Percentiles rank a stretch among this genome's conserved stretches.
These are phyloP conservation scores for Drosophila ercepeae DNA, from an alignment of 1,140 invertebrate species.

Conservation along the genomic window DNA sequence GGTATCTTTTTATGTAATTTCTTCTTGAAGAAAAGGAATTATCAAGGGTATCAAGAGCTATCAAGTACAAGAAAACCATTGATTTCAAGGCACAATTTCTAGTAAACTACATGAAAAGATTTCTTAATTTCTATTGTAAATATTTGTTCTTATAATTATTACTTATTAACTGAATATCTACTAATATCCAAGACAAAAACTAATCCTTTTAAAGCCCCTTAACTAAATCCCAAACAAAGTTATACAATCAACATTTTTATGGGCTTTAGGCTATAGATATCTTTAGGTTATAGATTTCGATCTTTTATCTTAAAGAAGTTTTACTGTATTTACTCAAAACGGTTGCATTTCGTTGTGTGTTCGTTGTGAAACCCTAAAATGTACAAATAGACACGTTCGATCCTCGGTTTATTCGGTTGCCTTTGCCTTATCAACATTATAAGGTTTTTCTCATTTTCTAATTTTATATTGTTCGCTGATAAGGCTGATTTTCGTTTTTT, in stretches of 20 bases:
- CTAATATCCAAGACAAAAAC: too few relatives aligned
- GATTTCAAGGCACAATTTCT: neutral
- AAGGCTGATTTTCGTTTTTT: conserved; percentile 70
- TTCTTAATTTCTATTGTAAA: too few relatives aligned
- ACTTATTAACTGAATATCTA: too few relatives aligned
- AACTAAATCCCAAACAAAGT: too few relatives aligned
- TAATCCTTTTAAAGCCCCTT: too few relatives aligned
- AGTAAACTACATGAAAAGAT: too few relatives aligned
- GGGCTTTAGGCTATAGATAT: neutral
- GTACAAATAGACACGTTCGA: conserved; percentile 31
- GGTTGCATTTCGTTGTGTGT: conserved; percentile 11
- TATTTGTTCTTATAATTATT: too few relatives aligned
- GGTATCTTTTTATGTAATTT: neutral
- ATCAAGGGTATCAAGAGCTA: neutral
- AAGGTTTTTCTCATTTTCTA: conserved; percentile 60
- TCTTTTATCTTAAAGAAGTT: neutral
- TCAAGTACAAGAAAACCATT: too few relatives aligned
- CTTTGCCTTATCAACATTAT: conserved; percentile 55
- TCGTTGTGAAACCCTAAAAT: conserved; percentile 3
- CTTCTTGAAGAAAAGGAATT: too few relatives aligned
- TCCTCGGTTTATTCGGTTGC: conserved; percentile 3
- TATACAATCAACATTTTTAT: neutral
- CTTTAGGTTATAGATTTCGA: neutral
- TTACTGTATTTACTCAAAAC: neutral
- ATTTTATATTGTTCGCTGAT: conserved; percentile 69